A percentile compares a stretch with the other conserved stretches of the same genome.
phyloP scores from a whole-genome alignment of 2,113 vertebrate genomes.

The Epinephelus moara region DNA sequence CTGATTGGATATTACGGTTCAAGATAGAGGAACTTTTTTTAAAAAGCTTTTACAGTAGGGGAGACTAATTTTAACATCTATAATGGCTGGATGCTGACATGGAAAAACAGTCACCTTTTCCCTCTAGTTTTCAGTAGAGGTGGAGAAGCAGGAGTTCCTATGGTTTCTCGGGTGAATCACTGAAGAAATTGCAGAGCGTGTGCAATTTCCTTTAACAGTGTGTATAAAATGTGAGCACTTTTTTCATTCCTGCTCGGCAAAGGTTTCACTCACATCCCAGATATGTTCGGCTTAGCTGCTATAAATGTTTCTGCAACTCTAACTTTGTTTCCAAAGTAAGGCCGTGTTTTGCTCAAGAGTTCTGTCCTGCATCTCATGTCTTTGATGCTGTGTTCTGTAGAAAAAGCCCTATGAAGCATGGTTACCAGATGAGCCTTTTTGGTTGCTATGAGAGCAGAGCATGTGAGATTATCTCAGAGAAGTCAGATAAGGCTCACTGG shows the following conservation, averaged over 20 bases:
- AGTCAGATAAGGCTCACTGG: constrained; percentile 23
- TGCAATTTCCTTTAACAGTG: not conserved
- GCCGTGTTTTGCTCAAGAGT: not conserved
- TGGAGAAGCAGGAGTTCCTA: not conserved
- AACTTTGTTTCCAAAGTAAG: constrained; percentile 18
- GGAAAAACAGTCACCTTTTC: not conserved
- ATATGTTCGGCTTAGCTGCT: not conserved
- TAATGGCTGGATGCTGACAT: constrained; percentile 10
- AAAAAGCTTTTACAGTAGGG: constrained; percentile 37
- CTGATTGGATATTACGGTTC: constrained; percentile 40
- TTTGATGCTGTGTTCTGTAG: constrained; percentile 35
- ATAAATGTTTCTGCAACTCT: not conserved
- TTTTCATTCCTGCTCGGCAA: not conserved
- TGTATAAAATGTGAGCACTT: not conserved
- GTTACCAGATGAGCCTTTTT: constrained; percentile 19
- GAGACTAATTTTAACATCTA: not conserved
- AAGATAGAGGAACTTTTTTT: constrained; percentile 7
- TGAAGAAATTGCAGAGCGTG: not conserved
- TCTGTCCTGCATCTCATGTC: constrained; percentile 1
- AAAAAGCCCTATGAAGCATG: constrained; percentile 12
- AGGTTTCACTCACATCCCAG: not conserved
- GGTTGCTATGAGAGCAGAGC: constrained; percentile 9
- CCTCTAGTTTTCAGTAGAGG: not conserved
- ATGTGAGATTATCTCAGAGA: constrained; percentile 32
- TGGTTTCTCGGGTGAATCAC: constrained; percentile 12